phyloP scores from a whole-genome alignment of 2,888 invertebrate species.

The Tiliacea citrago region DNA sequence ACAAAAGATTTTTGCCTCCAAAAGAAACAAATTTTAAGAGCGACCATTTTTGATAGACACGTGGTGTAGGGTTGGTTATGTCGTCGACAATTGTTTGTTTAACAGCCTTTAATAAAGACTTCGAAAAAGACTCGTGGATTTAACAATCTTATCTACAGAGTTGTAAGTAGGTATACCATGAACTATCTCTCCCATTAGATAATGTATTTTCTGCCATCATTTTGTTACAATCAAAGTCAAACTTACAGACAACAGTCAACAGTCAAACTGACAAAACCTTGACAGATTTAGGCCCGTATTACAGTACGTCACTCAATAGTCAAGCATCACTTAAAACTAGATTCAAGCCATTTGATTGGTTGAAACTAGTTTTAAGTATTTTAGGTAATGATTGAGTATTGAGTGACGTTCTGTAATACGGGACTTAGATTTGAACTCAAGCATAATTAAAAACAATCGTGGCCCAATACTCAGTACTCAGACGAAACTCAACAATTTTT shows the following conservation, averaged over 20 bases:
- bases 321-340: too few relatives aligned
- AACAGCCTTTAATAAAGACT: not conserved
- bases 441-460: too few relatives aligned
- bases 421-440: not conserved
- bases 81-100: constrained; percentile 7
- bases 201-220: not conserved
- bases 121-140: not conserved
- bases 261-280: too few relatives aligned
- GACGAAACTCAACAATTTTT: not conserved
- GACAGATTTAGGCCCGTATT: too few relatives aligned
- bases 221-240: not conserved
- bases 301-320: too few relatives aligned
- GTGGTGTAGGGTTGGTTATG: constrained; percentile 21
- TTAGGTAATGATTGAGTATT: too few relatives aligned
- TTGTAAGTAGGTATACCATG: not conserved
- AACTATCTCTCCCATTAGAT: not conserved
- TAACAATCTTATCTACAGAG: not conserved
- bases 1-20: constrained; percentile 73
- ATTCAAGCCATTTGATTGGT: too few relatives aligned
- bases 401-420: too few relatives aligned
- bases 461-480: too few relatives aligned
- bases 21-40: constrained; percentile 69
- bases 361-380: too few relatives aligned
- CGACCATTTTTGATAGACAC: constrained; percentile 64
- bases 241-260: too few relatives aligned